Conservation (phyloP, 2,888 invertebrate species). For the Lottia gigantea region DNA sequence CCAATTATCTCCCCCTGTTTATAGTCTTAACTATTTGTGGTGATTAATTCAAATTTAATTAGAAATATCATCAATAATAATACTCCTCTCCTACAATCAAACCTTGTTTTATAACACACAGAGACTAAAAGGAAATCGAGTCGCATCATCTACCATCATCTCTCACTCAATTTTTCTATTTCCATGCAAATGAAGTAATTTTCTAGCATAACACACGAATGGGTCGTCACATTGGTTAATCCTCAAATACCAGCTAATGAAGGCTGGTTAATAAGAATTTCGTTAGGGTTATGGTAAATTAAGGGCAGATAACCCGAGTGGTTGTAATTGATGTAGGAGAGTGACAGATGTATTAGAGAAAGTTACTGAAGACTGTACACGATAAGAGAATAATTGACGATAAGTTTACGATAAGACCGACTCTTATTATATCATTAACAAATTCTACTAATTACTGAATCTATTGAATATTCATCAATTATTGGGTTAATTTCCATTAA, state of each 20-base stretch:
- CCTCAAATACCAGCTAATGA: conserved; percentile 6
- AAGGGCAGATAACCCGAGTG: conserved; percentile 3
- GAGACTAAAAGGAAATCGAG: conserved; percentile 15
- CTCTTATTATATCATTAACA: no score
- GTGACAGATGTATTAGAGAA: no score
- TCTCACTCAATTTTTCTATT: conserved; percentile 23
- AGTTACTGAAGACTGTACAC: no score
- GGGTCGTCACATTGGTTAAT: conserved; percentile 9
- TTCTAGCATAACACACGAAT: conserved; percentile 14
- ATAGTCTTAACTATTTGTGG: conserved; percentile 40
- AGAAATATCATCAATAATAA: conserved; percentile 36
- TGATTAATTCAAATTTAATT: conserved; percentile 62
- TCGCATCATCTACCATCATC: conserved; percentile 14
- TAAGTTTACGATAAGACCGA: no score
- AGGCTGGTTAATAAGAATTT: conserved; percentile 4
- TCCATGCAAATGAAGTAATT: conserved; percentile 23
- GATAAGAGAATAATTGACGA: no score
- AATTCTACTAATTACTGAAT: no score
- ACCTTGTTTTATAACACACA: conserved; percentile 7
- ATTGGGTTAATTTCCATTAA: no score
- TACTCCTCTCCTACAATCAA: conserved; percentile 9
- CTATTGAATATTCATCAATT: no score
- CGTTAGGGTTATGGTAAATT: not conserved
- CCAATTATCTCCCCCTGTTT: conserved; percentile 40
- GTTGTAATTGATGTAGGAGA: no score